Base-by-base conservation (phyloP, 30 jellyfish, hydroid and myxozoan genomes). In the Cassiopea xamachana region DNA sequence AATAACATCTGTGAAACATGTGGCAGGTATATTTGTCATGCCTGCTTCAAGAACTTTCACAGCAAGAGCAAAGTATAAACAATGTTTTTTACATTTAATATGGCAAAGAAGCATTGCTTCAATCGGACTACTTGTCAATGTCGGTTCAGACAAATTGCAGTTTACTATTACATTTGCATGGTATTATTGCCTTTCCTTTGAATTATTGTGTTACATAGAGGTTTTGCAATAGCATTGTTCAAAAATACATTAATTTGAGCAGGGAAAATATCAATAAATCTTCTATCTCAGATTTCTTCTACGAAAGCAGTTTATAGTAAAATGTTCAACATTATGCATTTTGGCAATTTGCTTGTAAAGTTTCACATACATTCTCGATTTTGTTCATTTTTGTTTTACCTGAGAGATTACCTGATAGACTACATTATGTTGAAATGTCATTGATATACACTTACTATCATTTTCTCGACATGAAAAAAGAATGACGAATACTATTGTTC, bases 1-100 rank as follows among this genome's bases (percentile, higher is more conserved):
- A n/a, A 73, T 60, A 10, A 64, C 45, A 75, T 73, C 68, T 87
- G 94, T 74, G 43, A 50, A 74, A 87, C 51, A 77, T 87, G 94
- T 87, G 82, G 60, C 58, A 87, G 60, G 69, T 75, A 46, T 73
- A 67, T 75, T 58, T 75, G 89, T 39, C 48, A 69, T 69, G 5
- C 78, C 78, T 69, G 78, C 48, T 69, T 69, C 78, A 69, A 69
- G 48, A 69, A 69, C 78, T 69, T 69, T 14, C 78, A 69, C 48
- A 69, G 47, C 5, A n/a, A 2, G 48, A 69, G 16, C 16, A 69
- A 69, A 2, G 6, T 69, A 39, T 51, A 51, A 51, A 51, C 9
- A 51, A 51, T 51, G 9, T 51, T 69, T 39, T 69, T 5, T 14
- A 16, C 47, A 2, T n/a, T 69, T 69, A 2, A 69, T 69, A 69